Evolutionary conservation across 2,888 invertebrate species (phyloP), one percentile per base, ranked within the genome.

Genomic region (Heliconius hortense): DNA sequence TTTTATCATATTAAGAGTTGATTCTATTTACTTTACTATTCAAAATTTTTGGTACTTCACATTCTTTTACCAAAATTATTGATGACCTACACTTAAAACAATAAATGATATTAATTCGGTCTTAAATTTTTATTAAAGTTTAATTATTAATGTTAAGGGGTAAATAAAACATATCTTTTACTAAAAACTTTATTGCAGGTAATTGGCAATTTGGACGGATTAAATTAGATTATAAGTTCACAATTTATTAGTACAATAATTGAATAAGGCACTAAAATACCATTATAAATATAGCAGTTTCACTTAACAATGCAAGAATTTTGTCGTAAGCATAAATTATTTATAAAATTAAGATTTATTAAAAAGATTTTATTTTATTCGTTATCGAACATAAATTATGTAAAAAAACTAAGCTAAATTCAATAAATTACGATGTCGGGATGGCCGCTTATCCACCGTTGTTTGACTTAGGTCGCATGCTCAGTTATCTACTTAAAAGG

Each of bases 401-500:
- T 91, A 80, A 91, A 89, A 87, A 89, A 79, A 73, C 92, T 79
- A 77, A 76, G 70, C 74, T 93, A 93, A 87, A 86, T 89, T 89
- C 87, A 94, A 94, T 93, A 93, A 94, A 93, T 93, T 93, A 94
- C 93, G 93, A 92, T 92, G 89, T 91, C 90, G 94, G 94, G 93
- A 93, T 93, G 92, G 93, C 93, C 93, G 93, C 92, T 90, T 89
- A 90, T 91, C 88, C 90, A 93, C 91, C 92, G 92, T 90, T 89
- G 89, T 90, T 89, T 93, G 94, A 94, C 93, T 93, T 91, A 93
- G 92, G 93, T 93, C 93, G 93, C 93, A 91, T 90, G 91, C 92
- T 93, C 91, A 90, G 91, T 90, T 93, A 90, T 90, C 92, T 93
- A 93, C 92, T 92, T 93, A 91, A 89, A 90, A 93, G 91, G 91